Percentiles rank a stretch among this genome's conserved stretches.
phyloP scores from a whole-genome alignment of 2,888 invertebrate species.

The Plagodis dolabraria region DNA sequence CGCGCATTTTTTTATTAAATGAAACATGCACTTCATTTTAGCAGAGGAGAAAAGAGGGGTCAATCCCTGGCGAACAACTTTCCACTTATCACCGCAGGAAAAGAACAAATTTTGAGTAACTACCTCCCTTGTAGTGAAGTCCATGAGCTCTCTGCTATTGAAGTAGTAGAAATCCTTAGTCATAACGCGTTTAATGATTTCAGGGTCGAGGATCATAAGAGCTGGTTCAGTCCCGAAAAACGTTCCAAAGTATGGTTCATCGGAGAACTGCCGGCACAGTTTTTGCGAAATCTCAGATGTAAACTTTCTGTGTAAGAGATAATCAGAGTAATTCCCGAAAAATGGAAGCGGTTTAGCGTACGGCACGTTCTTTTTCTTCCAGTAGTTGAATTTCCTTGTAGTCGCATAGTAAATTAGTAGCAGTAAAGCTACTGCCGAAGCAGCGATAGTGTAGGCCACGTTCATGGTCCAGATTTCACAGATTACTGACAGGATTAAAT shows the following conservation, averaged over 20 bases:
- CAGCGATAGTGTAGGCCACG: no score
- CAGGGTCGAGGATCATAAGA: constrained; percentile 39
- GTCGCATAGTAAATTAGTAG: constrained; percentile 19
- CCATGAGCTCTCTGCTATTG: constrained; percentile 35
- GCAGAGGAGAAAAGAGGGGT: constrained; percentile 42
- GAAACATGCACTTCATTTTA: constrained; percentile 46
- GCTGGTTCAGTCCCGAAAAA: constrained; percentile 35
- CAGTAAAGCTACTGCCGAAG: neutral
- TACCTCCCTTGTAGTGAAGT: constrained; percentile 36
- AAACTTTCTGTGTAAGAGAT: constrained; percentile 25
- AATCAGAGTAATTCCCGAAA: constrained; percentile 34
- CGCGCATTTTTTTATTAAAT: constrained; percentile 40
- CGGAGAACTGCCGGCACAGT: constrained; percentile 15
- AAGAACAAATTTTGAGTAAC: constrained; percentile 40
- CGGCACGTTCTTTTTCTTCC: constrained; percentile 30
- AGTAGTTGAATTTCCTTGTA: constrained; percentile 27
- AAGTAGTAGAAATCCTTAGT: constrained; percentile 45
- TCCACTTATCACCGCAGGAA: constrained; percentile 41
- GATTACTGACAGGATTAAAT: no score
- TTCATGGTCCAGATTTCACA: no score
- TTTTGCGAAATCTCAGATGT: constrained; percentile 19
- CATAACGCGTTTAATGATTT: constrained; percentile 40
- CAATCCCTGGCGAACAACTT: constrained; percentile 39
- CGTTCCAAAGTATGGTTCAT: constrained; percentile 24
- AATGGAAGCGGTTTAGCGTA: constrained; percentile 29